Conservation (phyloP, 2,797 vertebrate species). For the Coilia nasus region DNA sequence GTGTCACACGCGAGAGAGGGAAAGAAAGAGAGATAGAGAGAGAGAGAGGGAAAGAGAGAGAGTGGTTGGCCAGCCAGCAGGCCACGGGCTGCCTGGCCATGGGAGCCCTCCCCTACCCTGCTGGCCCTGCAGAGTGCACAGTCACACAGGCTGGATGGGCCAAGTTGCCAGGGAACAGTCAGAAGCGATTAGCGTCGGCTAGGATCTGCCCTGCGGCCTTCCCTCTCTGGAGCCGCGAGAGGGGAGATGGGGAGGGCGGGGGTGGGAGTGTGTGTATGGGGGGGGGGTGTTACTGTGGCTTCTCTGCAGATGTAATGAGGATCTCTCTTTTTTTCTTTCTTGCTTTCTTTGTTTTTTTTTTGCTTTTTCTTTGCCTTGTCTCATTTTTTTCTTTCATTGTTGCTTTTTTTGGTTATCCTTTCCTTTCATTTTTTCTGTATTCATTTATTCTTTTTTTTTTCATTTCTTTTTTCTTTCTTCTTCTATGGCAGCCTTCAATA, state of each 20-base stretch:
- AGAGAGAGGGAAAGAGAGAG: constrained; percentile 20
- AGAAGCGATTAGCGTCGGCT: constrained; percentile 72
- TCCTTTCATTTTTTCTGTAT: background rate
- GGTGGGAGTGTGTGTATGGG: background rate
- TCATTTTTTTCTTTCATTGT: background rate
- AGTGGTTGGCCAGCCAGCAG: background rate
- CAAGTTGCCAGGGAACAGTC: constrained; percentile 72
- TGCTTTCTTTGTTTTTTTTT: background rate
- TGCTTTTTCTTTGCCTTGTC: background rate
- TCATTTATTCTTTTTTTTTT: background rate
- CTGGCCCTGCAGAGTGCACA: constrained; percentile 62
- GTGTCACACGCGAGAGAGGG: constrained; percentile 51
- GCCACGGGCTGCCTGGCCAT: constrained; percentile 33
- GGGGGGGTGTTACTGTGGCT: constrained; percentile 12
- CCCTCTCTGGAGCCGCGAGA: constrained; percentile 60
- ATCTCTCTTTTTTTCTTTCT: constrained; percentile 36
- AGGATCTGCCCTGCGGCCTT: constrained; percentile 71
- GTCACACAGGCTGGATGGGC: constrained; percentile 68
- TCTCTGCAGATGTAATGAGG: constrained; percentile 53
- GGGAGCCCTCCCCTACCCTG: constrained; percentile 43
- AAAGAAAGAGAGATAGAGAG: constrained; percentile 44
- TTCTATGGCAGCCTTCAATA: constrained; percentile 70
- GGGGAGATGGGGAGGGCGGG: constrained; percentile 18
- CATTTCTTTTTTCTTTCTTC: background rate
- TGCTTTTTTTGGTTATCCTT: background rate